Evolutionary conservation across 2,888 invertebrate genomes (phyloP).

Genomic region (Ophion slaviceki): DNA sequence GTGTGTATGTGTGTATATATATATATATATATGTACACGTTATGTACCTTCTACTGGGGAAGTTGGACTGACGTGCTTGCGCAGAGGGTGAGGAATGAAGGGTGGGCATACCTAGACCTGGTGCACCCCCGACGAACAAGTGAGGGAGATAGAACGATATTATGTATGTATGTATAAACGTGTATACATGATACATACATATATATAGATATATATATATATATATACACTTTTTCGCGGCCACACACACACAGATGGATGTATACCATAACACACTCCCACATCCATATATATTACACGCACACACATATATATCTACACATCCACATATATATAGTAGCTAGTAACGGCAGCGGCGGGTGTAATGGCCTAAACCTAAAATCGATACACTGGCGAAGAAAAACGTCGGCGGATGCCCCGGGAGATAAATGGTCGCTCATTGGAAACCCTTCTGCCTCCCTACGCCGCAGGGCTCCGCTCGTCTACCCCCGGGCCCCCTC

Average conservation of each 20-base stretch:
- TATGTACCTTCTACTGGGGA: slow-evolving; percentile 57
- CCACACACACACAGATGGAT: neutral
- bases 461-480: slow-evolving; percentile 65
- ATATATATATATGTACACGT: slow-evolving; percentile 9
- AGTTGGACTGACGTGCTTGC: slow-evolving; percentile 60
- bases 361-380: slow-evolving; percentile 79
- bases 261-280: neutral
- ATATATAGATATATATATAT: neutral
- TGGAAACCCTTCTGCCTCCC: slow-evolving; percentile 75
- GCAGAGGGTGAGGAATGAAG: slow-evolving; percentile 32
- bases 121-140: slow-evolving; percentile 59
- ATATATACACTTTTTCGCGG: neutral
- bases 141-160: slow-evolving; percentile 55
- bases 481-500: slow-evolving; percentile 55
- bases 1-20: slow-evolving; percentile 22
- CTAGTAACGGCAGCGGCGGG: slow-evolving; percentile 70
- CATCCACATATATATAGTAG: slow-evolving; percentile 15
- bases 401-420: slow-evolving; percentile 79
- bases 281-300: neutral
- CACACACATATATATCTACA: neutral
- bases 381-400: slow-evolving; percentile 78
- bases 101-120: slow-evolving; percentile 57
- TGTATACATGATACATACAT: neutral
- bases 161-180: neutral
- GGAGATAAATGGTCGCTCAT: slow-evolving; percentile 79